Percentiles rank a stretch among this genome's conserved stretches.
These are phyloP conservation scores for Engraulis encrasicolus DNA, from an alignment of 2,113 vertebrate genomes.

Conservation along the genomic window DNA sequence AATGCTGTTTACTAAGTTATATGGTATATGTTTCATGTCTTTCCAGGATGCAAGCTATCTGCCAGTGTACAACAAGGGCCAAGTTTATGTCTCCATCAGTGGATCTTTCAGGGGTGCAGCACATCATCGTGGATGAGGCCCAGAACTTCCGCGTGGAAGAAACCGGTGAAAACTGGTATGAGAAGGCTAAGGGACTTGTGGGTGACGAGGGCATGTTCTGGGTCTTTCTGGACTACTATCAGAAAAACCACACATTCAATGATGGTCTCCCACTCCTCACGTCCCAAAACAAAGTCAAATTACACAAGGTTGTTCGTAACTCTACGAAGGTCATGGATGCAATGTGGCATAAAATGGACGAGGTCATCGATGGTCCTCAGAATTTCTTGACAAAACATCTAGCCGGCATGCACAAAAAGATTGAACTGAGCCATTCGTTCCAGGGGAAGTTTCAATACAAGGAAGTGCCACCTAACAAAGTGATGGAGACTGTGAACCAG, in stretches of 20 bases:
- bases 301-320: constrained; percentile 59
- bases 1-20: not conserved
- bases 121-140: constrained; percentile 69
- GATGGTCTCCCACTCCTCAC: constrained; percentile 60
- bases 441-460: constrained; percentile 32
- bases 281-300: constrained; percentile 45
- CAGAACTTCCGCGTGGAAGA: constrained; percentile 59
- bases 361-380: not conserved
- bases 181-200: constrained; percentile 30
- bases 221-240: constrained; percentile 73
- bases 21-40: constrained; percentile 31
- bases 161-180: constrained; percentile 55
- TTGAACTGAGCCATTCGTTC: constrained; percentile 32
- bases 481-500: constrained; percentile 24
- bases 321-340: constrained; percentile 47
- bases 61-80: constrained; percentile 51
- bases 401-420: constrained; percentile 24
- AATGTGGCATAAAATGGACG: not conserved
- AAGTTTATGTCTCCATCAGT: constrained; percentile 21
- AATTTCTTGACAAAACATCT: constrained; percentile 24
- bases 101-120: not conserved
- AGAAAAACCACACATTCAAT: constrained; percentile 26
- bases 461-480: rapidly evolving
- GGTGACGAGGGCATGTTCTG: constrained; percentile 61
- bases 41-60: constrained; percentile 55